Conservation (phyloP, 1,140 invertebrate genomes). For the Musca domestica region DNA sequence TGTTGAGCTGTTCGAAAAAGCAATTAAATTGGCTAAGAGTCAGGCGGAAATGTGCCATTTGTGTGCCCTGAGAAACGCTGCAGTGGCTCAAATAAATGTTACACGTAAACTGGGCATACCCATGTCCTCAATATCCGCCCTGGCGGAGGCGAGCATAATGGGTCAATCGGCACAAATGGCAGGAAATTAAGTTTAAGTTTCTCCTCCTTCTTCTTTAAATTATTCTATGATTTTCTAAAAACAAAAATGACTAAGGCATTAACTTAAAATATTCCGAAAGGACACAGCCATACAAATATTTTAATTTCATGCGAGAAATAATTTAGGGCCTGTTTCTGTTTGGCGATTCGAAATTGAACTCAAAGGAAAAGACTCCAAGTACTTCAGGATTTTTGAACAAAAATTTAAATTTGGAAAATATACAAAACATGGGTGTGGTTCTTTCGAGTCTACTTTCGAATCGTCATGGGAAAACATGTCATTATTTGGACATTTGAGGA, state of each 20-base stretch:
- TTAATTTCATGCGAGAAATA: background rate
- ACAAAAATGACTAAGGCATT: too few species aligned
- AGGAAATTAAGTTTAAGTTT: conserved; percentile 5
- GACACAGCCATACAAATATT: background rate
- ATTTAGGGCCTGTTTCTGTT: too few species aligned
- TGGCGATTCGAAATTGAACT: too few species aligned
- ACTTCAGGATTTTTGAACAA: too few species aligned
- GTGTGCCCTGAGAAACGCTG: conserved; percentile 81
- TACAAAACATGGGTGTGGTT: too few species aligned
- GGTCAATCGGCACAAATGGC: background rate
- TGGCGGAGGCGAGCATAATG: conserved; percentile 36
- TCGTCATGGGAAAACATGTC: too few species aligned
- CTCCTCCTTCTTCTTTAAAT: too few species aligned
- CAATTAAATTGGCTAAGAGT: conserved; percentile 80
- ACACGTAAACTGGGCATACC: conserved; percentile 71
- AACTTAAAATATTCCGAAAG: background rate
- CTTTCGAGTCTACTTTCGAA: too few species aligned
- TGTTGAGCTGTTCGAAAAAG: conserved; percentile 83
- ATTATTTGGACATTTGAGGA: background rate
- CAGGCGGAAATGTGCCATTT: conserved; percentile 85
- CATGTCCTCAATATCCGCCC: conserved; percentile 46
- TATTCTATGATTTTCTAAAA: background rate
- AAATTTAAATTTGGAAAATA: too few species aligned
- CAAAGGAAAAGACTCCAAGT: too few species aligned
- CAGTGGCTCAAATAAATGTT: conserved; percentile 79